Evolutionary conservation across 2,888 invertebrate genomes (phyloP).

Genomic region (Digitonthophagus gazella): DNA sequence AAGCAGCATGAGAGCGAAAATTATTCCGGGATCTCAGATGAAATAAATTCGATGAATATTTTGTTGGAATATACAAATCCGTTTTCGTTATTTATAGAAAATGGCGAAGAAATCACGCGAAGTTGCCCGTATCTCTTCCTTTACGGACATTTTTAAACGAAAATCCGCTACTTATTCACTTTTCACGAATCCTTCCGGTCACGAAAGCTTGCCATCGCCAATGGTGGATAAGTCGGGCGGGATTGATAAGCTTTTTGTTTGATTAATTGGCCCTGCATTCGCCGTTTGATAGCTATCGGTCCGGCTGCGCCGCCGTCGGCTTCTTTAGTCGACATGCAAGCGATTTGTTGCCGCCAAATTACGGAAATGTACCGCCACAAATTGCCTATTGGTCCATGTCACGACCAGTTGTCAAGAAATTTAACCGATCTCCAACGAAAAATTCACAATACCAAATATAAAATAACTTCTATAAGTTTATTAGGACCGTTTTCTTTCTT

Average conservation of each 20-base stretch:
- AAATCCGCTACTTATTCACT: neutral
- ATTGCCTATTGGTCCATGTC: neutral
- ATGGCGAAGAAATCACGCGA: neutral
- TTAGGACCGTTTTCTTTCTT: too few relatives aligned
- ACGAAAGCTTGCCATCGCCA: slow-evolving; percentile 8
- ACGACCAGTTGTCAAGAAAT: neutral
- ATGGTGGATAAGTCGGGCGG: neutral
- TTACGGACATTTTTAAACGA: neutral
- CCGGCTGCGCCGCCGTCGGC: neutral
- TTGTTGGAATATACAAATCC: neutral
- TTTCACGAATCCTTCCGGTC: neutral
- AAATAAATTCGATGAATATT: neutral
- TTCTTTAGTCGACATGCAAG: slow-evolving; percentile 4
- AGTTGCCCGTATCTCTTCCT: neutral
- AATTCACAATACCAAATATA: too few relatives aligned
- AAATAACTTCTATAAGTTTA: too few relatives aligned
- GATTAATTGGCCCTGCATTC: slow-evolving; percentile 16
- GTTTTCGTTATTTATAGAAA: neutral
- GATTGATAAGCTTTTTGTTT: slow-evolving; percentile 17
- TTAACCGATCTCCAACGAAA: neutral
- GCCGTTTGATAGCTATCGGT: slow-evolving; percentile 5
- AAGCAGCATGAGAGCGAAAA: neutral
- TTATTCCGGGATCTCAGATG: neutral
- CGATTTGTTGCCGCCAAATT: slow-evolving; percentile 9
- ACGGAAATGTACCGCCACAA: neutral